Evolutionary conservation across 1,140 invertebrate genomes (phyloP), one percentile per base, ranked within the genome.

Genomic region (Cardiocondyla obscurior): DNA sequence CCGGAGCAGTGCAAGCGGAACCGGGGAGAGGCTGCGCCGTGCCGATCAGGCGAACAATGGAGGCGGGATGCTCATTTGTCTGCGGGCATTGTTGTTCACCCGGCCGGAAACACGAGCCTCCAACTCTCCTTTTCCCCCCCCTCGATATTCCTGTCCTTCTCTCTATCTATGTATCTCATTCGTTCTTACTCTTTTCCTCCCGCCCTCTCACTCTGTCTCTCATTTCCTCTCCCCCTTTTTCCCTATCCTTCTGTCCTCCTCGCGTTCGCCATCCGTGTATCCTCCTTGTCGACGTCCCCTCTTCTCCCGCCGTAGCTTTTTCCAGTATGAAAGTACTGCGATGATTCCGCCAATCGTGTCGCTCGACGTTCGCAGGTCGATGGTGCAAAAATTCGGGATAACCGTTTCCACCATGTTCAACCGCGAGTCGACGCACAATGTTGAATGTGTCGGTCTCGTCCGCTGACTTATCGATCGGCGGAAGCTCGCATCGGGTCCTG

Each of bases 31-130:
- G 85, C 87, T 90, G 83, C 69, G 84, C 85, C 87, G 90, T 92
- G 90, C 91, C 91, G 90, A 93, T 93, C 89, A 88, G 91, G 88
- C 90, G 91, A 94, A 93, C 93, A 93, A 94, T 94, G 91, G 90
- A 93, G 92, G 93, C 92, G 92, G 93, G 93, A 93, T 94, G 93
- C 93, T 93, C 93, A 94, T 94, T 94, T 94, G 93, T 94, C 93
- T 94, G 93, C 91, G 90, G 90, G 92, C 91, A 94, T 94, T 93
- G 93, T 94, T 94, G 92, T 90, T 91, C 89, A 90, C 87, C 89
- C 92, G 89, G 89, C 89, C 90, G 90, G 93, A 93, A 93, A 94
- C 90, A 92, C 92, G 92, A 94, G 92, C 91, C 87, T 81, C 83
- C 81, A 89, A 88, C 73, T 87, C 87, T 83, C 67, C 69, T 85